A percentile compares a stretch with the other conserved stretches of the same genome.
Conservation (phyloP, 2,888 invertebrate species). For the Alloscopus bannaensis region DNA sequence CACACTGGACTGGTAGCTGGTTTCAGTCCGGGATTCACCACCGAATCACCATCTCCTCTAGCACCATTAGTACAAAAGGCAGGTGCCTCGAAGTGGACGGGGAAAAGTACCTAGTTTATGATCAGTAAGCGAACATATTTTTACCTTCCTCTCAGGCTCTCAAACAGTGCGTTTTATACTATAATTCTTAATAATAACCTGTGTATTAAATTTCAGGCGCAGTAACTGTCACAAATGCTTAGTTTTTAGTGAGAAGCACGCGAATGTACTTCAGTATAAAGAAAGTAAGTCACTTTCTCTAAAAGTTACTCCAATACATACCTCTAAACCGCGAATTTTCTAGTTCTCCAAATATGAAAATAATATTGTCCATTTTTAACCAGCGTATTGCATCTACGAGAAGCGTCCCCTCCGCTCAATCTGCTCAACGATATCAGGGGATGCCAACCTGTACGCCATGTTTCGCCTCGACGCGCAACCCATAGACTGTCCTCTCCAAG, state of each 20-base stretch:
- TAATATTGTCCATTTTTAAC: constrained; percentile 28
- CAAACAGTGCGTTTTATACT: not conserved
- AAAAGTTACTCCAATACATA: no score
- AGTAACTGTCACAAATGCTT: constrained; percentile 92
- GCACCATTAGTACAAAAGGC: constrained; percentile 69
- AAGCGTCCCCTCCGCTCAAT: constrained; percentile 51
- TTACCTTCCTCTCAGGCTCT: not conserved
- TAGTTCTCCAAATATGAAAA: no score
- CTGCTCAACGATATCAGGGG: constrained; percentile 78
- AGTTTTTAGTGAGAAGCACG: constrained; percentile 96
- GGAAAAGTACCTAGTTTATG: constrained; percentile 71
- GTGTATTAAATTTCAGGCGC: constrained; percentile 46
- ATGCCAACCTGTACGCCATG: constrained; percentile 91
- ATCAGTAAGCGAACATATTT: constrained; percentile 63
- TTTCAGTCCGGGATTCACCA: constrained; percentile 72
- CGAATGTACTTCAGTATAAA: constrained; percentile 96
- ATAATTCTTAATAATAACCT: not conserved
- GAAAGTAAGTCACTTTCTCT: constrained; percentile 88
- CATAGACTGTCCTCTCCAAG: constrained; percentile 90
- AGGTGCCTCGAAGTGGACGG: constrained; percentile 70
- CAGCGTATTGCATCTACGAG: constrained; percentile 63
- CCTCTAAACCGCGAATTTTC: no score
- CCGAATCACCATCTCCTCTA: constrained; percentile 65
- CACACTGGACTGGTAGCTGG: constrained; percentile 67
- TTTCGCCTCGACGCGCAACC: constrained; percentile 91